A percentile compares a stretch with the other conserved stretches of the same genome.
Conservation (phyloP, 2,797 vertebrate species). For the Mormyrus proboscirostris region DNA sequence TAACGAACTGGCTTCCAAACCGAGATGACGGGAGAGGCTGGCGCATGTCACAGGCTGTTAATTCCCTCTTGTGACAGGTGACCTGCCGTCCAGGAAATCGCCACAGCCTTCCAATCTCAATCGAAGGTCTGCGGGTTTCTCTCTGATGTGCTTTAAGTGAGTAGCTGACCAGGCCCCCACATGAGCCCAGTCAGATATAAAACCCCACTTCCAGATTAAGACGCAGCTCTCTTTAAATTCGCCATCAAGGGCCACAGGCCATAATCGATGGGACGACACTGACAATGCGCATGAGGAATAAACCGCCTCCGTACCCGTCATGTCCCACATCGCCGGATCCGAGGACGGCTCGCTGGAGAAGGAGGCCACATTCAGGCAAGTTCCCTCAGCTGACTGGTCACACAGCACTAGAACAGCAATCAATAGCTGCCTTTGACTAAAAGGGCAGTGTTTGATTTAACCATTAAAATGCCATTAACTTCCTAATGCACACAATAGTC, state of each 20-base stretch:
- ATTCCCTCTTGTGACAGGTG: background rate
- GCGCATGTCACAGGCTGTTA: background rate
- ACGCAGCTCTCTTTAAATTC: background rate
- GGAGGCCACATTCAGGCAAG: background rate
- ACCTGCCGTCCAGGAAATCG: background rate
- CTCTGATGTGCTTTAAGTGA: background rate
- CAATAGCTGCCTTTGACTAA: background rate
- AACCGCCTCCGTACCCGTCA: background rate
- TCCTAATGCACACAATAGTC: background rate
- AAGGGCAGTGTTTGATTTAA: background rate
- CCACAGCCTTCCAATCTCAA: background rate
- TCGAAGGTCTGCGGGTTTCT: background rate
- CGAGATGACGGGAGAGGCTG: background rate
- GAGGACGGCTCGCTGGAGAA: background rate
- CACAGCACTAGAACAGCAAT: background rate
- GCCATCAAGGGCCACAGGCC: background rate
- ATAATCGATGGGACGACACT: background rate
- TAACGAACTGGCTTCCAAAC: background rate
- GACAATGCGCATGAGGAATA: background rate
- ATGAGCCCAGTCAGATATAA: background rate
- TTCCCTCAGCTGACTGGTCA: background rate
- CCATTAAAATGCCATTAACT: background rate
- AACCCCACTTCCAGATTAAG: background rate
- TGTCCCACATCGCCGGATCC: too few relatives aligned
- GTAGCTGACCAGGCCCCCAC: background rate